Evolutionary conservation across 2,888 invertebrate genomes (phyloP).

Genomic region (Sepioteuthis lessoniana): DNA sequence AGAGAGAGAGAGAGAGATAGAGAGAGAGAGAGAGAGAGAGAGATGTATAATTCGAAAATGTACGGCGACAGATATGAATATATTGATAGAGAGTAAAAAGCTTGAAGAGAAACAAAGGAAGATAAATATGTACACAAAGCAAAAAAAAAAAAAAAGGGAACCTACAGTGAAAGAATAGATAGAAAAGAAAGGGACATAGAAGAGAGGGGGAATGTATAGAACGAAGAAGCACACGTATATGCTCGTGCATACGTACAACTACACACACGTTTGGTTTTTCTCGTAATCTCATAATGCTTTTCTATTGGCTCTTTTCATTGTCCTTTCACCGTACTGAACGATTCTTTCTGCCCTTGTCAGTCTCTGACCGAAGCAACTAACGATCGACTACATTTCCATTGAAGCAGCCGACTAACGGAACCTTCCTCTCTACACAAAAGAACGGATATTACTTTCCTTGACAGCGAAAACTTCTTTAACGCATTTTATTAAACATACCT

Average conservation of each 20-base stretch:
- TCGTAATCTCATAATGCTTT: not conserved
- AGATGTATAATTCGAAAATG: not conserved
- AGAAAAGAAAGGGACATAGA: no score
- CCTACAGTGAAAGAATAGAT: no score
- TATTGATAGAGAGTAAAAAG: no score
- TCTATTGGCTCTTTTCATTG: not conserved
- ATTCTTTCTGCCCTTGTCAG: not conserved
- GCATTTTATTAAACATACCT: conserved; percentile 6
- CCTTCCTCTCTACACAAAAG: conserved; percentile 5
- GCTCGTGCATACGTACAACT: no score
- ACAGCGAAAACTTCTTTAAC: conserved; percentile 33
- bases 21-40: not conserved
- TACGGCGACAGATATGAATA: no score
- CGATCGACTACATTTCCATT: not conserved
- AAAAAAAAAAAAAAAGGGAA: no score
- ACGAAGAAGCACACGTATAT: no score
- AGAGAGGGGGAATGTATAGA: no score
- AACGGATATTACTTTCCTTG: conserved; percentile 33
- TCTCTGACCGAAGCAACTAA: not conserved
- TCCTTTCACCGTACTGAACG: not conserved
- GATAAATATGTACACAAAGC: no score
- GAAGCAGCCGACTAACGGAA: conserved; percentile 13
- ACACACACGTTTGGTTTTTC: not conserved
- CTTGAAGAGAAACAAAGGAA: no score
- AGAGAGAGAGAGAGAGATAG: not conserved